Evolutionary conservation across 2,888 invertebrate species (phyloP).

Genomic region (Villa cingulata): DNA sequence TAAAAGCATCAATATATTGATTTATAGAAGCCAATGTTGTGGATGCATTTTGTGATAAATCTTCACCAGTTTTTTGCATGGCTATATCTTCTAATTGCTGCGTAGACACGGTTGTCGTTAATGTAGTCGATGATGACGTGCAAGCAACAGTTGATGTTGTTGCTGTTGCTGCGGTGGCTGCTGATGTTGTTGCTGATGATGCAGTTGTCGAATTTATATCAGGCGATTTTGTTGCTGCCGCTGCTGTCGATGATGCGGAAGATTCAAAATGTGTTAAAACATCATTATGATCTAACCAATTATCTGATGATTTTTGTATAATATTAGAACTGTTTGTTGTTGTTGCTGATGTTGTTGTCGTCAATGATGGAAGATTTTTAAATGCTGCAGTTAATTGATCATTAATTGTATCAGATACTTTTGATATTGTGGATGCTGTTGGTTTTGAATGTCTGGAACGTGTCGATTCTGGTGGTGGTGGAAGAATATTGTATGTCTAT

Average conservation of each 20-base stretch:
- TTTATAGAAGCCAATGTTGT: constrained; percentile 1
- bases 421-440: constrained; percentile 25
- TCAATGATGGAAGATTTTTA: background rate
- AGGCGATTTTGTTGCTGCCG: constrained; percentile 11
- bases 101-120: background rate
- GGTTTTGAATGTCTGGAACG: constrained; percentile 31
- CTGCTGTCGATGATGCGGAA: constrained; percentile 29
- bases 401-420: constrained; percentile 11
- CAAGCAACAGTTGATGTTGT: constrained; percentile 3
- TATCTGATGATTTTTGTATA: background rate
- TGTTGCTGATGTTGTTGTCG: background rate
- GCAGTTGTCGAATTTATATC: background rate
- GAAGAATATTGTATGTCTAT: constrained; percentile 33
- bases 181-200: background rate
- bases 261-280: constrained; percentile 17
- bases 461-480: constrained; percentile 34
- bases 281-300: constrained; percentile 10
- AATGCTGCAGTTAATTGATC: background rate
- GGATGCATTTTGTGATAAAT: constrained; percentile 3
- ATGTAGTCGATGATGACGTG: background rate
- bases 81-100: constrained; percentile 7
- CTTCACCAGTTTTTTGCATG: constrained; percentile 9
- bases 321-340: background rate
- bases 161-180: constrained; percentile 15
- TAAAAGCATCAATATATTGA: constrained; percentile 68